Base-by-base conservation (phyloP, 2,888 invertebrate species). In the Neuroscelio doddi region DNA sequence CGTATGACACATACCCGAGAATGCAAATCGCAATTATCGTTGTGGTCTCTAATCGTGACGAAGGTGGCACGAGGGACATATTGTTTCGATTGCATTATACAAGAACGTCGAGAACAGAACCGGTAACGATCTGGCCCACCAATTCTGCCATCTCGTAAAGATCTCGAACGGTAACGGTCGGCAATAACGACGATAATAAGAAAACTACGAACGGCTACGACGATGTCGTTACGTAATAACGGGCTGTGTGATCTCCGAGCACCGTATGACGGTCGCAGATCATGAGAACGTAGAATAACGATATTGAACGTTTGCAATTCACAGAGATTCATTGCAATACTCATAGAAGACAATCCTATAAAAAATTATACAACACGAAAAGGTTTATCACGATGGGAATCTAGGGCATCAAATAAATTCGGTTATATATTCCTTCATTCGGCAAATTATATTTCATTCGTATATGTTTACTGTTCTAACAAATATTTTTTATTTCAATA, bases 121-220 rank as follows among this genome's bases (percentile, higher is more conserved):
- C 16, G 16, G 38, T 38, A 38, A 38, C 16, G 12, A 24, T 3
- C 16, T 12, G 41, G 21, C 9, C 21, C 39, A 12, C 39, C 26
- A 24, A 12, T 41, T 24, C 26, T 7, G 29, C 9, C 51, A 41
- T 59, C n/a, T n/a, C n/a, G n/a, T 52, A 49, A 44, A 49, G 51
- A 63, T 63, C 36, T 15, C 21, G 62, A 29, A 34, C 51, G 17
- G 68, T 70, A 72, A 72, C 72, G 72, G 69, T 69, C 64, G 52
- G 64, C 64, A 69, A 69, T 72, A 66, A 69, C 66, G 68, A 68
- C 58, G 68, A 66, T 59, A 69, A 66, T 68, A 69, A 71, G 66
- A 67, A 62, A 59, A 58, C 42, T 42, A 62, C 45, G 58, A 68
- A 47, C 38, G 24, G n/a, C n/a, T n/a, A 63, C 55, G 46, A 58